Conservation (phyloP, 2,888 invertebrate genomes). For the Machimus atricapillus region DNA sequence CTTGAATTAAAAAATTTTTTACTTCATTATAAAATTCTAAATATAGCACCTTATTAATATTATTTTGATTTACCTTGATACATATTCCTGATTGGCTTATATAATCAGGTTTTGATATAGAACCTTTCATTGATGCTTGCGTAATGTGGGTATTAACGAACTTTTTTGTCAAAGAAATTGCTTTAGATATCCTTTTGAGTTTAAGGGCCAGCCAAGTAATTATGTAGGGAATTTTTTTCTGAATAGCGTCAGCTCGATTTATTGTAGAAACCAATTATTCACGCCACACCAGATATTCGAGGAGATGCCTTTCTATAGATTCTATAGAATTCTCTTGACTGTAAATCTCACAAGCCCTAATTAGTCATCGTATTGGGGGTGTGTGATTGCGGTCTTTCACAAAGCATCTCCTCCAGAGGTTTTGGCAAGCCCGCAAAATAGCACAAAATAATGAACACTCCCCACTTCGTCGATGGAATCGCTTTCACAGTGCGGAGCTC, state of each 20-base stretch:
- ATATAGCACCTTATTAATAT: too few species aligned
- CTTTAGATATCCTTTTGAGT: background rate
- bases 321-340: background rate
- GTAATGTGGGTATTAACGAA: background rate
- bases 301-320: background rate
- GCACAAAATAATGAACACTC: background rate
- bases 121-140: too few species aligned
- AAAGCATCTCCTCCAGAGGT: background rate
- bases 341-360: background rate
- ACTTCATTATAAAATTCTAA: too few species aligned
- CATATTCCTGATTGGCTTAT: too few species aligned
- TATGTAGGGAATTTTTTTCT: background rate
- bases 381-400: background rate
- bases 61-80: too few species aligned
- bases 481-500: background rate
- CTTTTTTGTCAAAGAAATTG: background rate
- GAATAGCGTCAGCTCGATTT: background rate
- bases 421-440: background rate
- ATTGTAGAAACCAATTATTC: background rate
- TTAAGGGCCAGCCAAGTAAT: background rate
- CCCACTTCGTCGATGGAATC: background rate
- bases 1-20: too few species aligned
- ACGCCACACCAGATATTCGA: background rate
- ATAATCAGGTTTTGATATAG: background rate
- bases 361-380: background rate